Conservation (phyloP, 2,888 invertebrate genomes). For the Xestia xanthographa region DNA sequence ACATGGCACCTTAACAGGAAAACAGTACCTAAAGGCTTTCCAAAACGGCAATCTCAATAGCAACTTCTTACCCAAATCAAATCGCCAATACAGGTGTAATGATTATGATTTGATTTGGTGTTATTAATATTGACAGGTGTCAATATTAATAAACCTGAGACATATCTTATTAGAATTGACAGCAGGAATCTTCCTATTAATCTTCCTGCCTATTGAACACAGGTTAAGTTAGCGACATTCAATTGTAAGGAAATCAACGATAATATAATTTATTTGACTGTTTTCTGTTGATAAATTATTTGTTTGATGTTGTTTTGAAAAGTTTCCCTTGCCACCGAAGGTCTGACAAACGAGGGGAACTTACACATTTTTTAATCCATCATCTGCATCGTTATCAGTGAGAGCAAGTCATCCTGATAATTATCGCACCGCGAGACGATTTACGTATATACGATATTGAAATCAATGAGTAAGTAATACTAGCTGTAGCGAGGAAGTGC, state of each 20-base stretch:
- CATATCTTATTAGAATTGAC: conserved; percentile 23
- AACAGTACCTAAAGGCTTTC: background rate
- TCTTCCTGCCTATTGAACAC: background rate
- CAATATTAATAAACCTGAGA: conserved; percentile 12
- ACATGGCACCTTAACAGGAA: background rate
- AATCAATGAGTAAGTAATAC: background rate
- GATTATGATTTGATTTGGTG: no score
- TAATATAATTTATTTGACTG: conserved; percentile 1
- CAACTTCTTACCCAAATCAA: background rate
- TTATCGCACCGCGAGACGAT: background rate
- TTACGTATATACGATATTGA: background rate
- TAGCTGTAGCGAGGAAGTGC: no score
- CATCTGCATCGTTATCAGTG: background rate
- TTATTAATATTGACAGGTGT: no score
- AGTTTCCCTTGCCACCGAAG: background rate
- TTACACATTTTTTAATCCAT: background rate
- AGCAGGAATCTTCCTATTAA: background rate
- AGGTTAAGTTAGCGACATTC: conserved; percentile 1
- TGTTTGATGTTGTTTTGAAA: background rate
- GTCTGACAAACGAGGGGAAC: background rate
- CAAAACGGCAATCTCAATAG: background rate
- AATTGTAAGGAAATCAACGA: conserved; percentile 14
- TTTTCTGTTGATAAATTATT: background rate
- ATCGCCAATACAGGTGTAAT: conserved; percentile 17
- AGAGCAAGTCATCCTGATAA: background rate